A percentile compares a stretch with the other conserved stretches of the same genome.
These are phyloP conservation scores for Argyrosomus regius DNA, from an alignment of 2,797 vertebrate species.

Conservation along the genomic window DNA sequence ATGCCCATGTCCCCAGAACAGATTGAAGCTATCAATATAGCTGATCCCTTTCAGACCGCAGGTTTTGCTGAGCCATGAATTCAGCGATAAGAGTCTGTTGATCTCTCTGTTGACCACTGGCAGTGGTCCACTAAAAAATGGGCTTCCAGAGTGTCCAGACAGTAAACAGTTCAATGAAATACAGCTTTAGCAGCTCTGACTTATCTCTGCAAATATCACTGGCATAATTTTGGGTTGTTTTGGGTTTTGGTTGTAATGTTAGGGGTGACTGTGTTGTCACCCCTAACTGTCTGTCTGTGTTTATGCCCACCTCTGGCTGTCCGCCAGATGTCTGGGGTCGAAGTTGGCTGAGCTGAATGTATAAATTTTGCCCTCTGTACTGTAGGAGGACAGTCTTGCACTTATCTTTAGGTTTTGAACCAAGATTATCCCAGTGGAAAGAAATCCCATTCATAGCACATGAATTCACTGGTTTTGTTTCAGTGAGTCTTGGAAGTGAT, in stretches of 20 bases:
- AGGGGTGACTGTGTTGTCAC: too few species aligned
- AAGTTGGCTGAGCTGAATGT: neutral
- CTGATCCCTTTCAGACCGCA: neutral
- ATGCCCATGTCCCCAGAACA: neutral
- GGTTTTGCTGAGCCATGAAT: slow-evolving; percentile 5
- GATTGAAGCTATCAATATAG: neutral
- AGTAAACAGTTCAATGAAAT: neutral
- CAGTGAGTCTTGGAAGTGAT: neutral
- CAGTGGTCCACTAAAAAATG: neutral
- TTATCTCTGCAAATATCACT: neutral
- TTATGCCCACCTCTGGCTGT: neutral
- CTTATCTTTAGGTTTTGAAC: neutral
- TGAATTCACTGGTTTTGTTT: neutral
- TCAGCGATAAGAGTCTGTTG: neutral
- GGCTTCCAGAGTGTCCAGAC: neutral
- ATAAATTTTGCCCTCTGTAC: neutral
- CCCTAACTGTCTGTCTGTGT: too few species aligned
- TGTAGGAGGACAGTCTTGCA: neutral
- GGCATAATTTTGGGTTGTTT: neutral
- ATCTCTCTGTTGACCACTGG: neutral
- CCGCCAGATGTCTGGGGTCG: neutral
- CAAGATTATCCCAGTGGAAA: neutral
- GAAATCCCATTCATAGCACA: neutral
- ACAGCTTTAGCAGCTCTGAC: neutral
- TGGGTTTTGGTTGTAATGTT: neutral